These are phyloP conservation scores for Tyria jacobaeae DNA, from an alignment of 2,888 invertebrate species.

Conservation along the genomic window DNA sequence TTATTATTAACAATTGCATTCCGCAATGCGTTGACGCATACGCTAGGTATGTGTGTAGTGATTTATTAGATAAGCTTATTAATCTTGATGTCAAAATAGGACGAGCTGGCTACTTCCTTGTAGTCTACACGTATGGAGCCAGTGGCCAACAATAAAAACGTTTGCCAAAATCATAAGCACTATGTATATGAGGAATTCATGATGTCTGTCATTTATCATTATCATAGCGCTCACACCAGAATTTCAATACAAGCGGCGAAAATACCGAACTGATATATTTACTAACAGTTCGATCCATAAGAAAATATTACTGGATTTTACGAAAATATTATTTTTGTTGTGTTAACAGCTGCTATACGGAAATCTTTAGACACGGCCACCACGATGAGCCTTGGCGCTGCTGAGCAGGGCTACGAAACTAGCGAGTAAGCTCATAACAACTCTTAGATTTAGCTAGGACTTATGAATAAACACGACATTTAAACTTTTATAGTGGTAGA, in stretches of 20 bases:
- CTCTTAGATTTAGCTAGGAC: neutral
- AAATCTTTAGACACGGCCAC: constrained; percentile 57
- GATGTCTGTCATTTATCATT: neutral
- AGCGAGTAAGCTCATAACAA: neutral
- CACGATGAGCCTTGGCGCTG: constrained; percentile 58
- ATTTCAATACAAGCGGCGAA: neutral
- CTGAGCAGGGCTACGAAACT: constrained; percentile 38
- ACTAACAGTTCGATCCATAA: neutral
- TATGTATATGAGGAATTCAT: constrained; percentile 6
- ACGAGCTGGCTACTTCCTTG: neutral
- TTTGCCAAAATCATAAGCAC: constrained; percentile 4
- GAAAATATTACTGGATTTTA: constrained; percentile 1
- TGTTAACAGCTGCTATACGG: constrained; percentile 61
- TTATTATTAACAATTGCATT: neutral
- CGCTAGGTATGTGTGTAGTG: neutral
- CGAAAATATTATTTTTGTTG: constrained; percentile 17
- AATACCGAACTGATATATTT: neutral
- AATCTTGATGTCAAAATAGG: neutral
- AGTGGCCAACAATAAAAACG: constrained; percentile 11
- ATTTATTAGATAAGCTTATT: neutral
- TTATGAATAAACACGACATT: too few relatives aligned
- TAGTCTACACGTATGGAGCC: neutral
- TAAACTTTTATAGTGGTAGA: too few relatives aligned
- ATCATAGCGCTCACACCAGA: neutral
- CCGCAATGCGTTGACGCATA: neutral